Conservation (phyloP, 2,113 vertebrate species). For the Cynocephalus volans region DNA sequence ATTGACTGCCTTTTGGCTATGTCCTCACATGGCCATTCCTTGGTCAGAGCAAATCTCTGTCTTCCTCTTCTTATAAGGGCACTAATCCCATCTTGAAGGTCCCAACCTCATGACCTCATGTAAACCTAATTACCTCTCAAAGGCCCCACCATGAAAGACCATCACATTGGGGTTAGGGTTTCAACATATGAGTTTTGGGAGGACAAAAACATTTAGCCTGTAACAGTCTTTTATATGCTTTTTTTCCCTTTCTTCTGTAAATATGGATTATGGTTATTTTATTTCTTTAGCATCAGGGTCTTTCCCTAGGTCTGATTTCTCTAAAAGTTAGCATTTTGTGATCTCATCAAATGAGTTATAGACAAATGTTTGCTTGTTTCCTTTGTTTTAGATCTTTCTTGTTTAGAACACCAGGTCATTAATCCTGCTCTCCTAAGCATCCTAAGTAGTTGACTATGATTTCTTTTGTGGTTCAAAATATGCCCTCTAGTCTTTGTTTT, state of each 20-base stretch:
- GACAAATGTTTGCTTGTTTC: not conserved
- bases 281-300: not conserved
- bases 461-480: conserved; percentile 51
- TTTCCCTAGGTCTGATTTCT: conserved; percentile 8
- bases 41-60: not conserved
- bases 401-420: not conserved
- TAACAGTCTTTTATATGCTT: not conserved
- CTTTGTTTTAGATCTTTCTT: not conserved
- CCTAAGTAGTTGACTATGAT: not conserved
- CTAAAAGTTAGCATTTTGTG: not conserved
- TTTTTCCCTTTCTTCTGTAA: not conserved
- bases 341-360: not conserved
- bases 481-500: conserved; percentile 48
- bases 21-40: not conserved
- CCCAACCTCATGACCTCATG: not conserved
- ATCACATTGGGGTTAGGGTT: not conserved
- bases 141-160: not conserved
- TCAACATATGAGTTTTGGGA: not conserved
- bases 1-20: no score
- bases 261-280: not conserved
- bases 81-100: not conserved
- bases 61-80: not conserved
- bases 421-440: not conserved
- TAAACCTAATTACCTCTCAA: not conserved
- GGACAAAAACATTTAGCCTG: not conserved